phyloP scores from a whole-genome alignment of 2,888 invertebrate genomes.

The Morpho deidamia region DNA sequence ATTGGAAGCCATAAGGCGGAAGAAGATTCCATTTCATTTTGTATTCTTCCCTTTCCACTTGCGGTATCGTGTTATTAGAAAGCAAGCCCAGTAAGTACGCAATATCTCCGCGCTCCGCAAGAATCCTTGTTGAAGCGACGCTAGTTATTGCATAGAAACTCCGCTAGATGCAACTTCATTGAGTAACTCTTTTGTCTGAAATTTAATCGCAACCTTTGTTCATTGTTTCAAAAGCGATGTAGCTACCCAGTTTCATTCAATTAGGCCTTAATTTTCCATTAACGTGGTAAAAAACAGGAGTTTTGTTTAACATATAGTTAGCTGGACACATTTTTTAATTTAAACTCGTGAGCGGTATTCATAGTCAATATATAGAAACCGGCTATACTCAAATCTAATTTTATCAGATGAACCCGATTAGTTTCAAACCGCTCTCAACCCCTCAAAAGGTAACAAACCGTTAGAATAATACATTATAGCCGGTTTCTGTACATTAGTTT shows the following conservation, averaged over 20 bases:
- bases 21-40: slow-evolving; percentile 66
- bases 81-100: slow-evolving; percentile 71
- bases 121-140: slow-evolving; percentile 56
- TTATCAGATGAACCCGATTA: too few relatives aligned
- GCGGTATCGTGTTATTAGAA: slow-evolving; percentile 73
- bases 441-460: too few relatives aligned
- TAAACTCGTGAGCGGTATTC: too few relatives aligned
- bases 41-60: slow-evolving; percentile 62
- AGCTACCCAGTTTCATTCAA: slow-evolving; percentile 26
- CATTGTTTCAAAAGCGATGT: slow-evolving; percentile 73
- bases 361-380: too few relatives aligned
- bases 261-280: too few relatives aligned
- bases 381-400: too few relatives aligned
- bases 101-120: slow-evolving; percentile 58
- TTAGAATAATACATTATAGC: too few relatives aligned
- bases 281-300: too few relatives aligned
- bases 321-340: too few relatives aligned
- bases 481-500: too few relatives aligned
- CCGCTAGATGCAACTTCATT: slow-evolving; percentile 74
- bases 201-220: slow-evolving; percentile 55
- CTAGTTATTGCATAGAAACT: slow-evolving; percentile 76
- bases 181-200: slow-evolving; percentile 70
- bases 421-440: too few relatives aligned
- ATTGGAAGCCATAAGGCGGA: slow-evolving; percentile 61
- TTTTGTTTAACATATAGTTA: too few relatives aligned